phyloP scores from a whole-genome alignment of 2,888 invertebrate species.

The Orthonychiurus folsomi region DNA sequence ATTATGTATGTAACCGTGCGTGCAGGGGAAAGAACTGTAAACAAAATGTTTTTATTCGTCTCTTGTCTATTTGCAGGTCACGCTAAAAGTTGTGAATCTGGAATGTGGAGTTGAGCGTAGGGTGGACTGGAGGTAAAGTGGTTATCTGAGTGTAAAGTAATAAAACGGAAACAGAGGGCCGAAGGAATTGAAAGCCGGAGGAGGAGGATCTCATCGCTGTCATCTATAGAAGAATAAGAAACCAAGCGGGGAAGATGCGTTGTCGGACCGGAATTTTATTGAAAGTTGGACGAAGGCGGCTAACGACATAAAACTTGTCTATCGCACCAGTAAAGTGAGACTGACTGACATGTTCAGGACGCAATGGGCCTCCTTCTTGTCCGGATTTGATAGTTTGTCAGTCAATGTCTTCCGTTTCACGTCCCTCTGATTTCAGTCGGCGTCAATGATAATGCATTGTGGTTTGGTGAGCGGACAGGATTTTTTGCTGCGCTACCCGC shows the following conservation, averaged over 20 bases:
- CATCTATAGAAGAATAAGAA: neutral
- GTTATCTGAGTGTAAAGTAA: neutral
- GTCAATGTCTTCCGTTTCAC: neutral
- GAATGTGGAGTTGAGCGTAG: neutral
- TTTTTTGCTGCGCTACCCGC: neutral
- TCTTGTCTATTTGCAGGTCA: neutral
- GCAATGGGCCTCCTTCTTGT: neutral
- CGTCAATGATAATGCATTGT: neutral
- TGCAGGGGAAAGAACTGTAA: neutral
- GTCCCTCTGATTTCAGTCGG: neutral
- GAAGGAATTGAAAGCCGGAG: neutral
- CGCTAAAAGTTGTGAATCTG: neutral
- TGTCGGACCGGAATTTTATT: neutral
- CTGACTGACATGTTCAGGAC: neutral
- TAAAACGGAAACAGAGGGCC: neutral
- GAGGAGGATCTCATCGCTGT: neutral
- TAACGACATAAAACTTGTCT: neutral
- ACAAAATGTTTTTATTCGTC: neutral
- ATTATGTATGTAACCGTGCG: neutral
- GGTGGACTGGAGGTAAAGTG: too few species aligned
- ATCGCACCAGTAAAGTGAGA: too few species aligned
- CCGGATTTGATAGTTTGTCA: neutral
- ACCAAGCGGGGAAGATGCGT: neutral
- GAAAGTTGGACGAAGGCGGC: neutral
- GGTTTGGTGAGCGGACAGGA: too few species aligned